phyloP scores from a whole-genome alignment of 2,888 invertebrate species.

The Dioctria rufipes region DNA sequence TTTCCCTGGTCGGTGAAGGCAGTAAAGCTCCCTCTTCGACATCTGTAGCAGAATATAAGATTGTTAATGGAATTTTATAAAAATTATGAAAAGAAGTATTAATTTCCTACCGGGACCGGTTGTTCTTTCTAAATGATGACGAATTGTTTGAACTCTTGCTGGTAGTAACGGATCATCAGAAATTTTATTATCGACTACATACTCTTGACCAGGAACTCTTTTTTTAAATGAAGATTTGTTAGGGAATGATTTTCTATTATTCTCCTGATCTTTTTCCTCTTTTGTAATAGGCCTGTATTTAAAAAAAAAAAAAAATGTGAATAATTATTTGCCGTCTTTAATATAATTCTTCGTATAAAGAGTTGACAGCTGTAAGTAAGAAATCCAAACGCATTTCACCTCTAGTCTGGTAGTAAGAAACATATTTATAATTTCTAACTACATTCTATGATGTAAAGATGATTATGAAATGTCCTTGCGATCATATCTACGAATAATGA shows the following conservation, averaged over 20 bases:
- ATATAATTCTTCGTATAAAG: too few relatives aligned
- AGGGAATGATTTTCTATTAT: conserved; percentile 84
- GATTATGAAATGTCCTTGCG: too few relatives aligned
- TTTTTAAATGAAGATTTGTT: conserved; percentile 72
- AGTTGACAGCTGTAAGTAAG: too few relatives aligned
- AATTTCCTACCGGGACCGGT: conserved; percentile 76
- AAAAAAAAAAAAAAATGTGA: not conserved
- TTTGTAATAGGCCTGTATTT: conserved; percentile 81
- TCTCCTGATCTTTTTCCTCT: conserved; percentile 89
- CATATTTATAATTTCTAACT: too few relatives aligned
- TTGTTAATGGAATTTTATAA: not conserved
- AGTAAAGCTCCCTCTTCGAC: conserved; percentile 78
- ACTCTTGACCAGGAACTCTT: conserved; percentile 74
- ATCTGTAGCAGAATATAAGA: conserved; percentile 63
- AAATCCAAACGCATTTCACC: too few relatives aligned
- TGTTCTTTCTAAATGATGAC: conserved; percentile 81
- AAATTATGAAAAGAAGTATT: not conserved
- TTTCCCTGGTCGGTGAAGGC: conserved; percentile 81
- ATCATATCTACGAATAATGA: too few relatives aligned
- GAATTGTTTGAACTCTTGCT: conserved; percentile 74
- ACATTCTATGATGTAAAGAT: too few relatives aligned
- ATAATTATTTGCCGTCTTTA: not conserved
- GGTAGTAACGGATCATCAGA: conserved; percentile 70
- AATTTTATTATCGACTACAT: conserved; percentile 73
- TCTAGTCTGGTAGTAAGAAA: too few relatives aligned